These are phyloP conservation scores for Zaprionus gabonicus DNA, from an alignment of 1,140 invertebrate species.

Conservation along the genomic window DNA sequence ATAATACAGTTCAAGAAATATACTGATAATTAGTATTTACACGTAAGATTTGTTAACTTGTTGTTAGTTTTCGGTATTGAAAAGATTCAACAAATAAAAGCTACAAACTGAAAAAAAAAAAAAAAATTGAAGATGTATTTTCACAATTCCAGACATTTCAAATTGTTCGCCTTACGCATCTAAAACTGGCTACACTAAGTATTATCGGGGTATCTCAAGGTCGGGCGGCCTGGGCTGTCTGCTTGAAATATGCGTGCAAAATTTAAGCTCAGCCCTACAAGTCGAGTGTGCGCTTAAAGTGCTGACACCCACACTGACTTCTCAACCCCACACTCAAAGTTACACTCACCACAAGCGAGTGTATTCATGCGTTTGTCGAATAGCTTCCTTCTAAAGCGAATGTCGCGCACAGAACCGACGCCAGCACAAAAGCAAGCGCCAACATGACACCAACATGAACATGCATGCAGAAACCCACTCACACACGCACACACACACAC, in stretches of 20 bases:
- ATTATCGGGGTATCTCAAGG: no score
- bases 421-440: constrained; percentile 5
- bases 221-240: not conserved
- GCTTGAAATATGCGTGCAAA: not conserved
- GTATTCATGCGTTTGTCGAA: constrained; percentile 16
- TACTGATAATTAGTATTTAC: no score
- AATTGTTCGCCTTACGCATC: not conserved
- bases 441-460: not conserved
- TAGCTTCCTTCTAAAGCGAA: constrained; percentile 16
- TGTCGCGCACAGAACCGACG: constrained; percentile 20
- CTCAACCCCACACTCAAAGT: not conserved
- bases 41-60: no score
- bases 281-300: not conserved
- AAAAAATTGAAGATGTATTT: no score
- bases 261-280: not conserved
- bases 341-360: not conserved
- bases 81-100: no score
- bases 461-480: not conserved
- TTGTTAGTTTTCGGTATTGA: no score
- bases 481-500: constrained; percentile 3
- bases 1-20: no score
- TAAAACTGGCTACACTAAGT: no score
- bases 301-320: not conserved
- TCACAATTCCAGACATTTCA: no score
- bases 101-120: no score